phyloP scores from a whole-genome alignment of 2,888 invertebrate genomes.

The Pherbina coryleti region DNA sequence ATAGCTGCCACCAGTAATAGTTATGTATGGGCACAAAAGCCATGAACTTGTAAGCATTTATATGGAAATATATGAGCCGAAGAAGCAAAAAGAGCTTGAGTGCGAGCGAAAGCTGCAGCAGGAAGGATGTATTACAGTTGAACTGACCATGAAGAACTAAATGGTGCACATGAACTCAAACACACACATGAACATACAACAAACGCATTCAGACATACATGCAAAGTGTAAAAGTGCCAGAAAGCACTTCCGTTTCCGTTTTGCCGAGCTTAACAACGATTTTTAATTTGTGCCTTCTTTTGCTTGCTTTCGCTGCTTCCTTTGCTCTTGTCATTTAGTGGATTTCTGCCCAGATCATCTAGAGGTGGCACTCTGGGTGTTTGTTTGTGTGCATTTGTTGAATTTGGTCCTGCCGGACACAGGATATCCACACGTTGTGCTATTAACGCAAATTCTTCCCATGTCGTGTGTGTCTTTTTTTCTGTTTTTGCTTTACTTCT shows the following conservation, averaged over 20 bases:
- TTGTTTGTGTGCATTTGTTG: neutral
- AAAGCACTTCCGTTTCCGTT: slow-evolving; percentile 42
- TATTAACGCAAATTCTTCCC: slow-evolving; percentile 38
- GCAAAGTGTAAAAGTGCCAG: slow-evolving; percentile 35
- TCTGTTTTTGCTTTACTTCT: too few relatives aligned
- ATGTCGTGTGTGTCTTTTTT: neutral
- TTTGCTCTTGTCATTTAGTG: neutral
- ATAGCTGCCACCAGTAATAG: neutral
- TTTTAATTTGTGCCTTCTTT: slow-evolving; percentile 20
- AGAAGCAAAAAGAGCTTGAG: neutral
- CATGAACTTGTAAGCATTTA: slow-evolving; percentile 21
- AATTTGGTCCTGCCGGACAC: slow-evolving; percentile 24
- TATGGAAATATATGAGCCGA: slow-evolving; percentile 18
- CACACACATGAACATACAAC: slow-evolving; percentile 2
- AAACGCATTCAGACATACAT: neutral
- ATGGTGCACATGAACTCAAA: slow-evolving; percentile 5
- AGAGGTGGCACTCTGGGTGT: neutral
- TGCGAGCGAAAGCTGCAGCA: neutral
- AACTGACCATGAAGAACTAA: slow-evolving; percentile 36
- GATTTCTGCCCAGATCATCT: neutral
- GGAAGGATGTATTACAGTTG: slow-evolving; percentile 16
- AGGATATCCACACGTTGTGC: slow-evolving; percentile 39
- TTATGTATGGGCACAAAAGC: slow-evolving; percentile 4
- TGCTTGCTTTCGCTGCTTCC: neutral
- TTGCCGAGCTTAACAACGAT: neutral